These are phyloP conservation scores for Aleiodes sp. DNA, from an alignment of 1,140 invertebrate genomes.

Conservation along the genomic window DNA sequence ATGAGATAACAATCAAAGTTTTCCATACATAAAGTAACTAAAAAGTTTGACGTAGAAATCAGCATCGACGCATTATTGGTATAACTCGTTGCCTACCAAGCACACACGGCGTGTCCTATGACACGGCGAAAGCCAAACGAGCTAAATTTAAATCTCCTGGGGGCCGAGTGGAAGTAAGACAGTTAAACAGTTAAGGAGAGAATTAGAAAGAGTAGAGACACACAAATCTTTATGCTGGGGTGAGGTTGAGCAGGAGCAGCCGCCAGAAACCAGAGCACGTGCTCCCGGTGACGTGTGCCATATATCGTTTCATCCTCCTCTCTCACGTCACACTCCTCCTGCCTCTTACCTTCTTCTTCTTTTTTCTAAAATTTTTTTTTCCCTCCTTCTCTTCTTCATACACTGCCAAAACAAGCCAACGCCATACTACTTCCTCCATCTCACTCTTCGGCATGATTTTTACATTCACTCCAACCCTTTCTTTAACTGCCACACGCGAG, in stretches of 20 bases:
- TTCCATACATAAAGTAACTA: neutral
- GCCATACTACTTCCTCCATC: neutral
- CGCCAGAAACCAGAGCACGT: constrained; percentile 66
- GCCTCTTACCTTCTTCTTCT: constrained; percentile 6
- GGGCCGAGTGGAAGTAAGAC: constrained; percentile 26
- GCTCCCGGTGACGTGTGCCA: constrained; percentile 59
- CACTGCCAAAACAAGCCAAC: neutral
- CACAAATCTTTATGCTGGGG: constrained; percentile 15
- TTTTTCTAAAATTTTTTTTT: neutral
- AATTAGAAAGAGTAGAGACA: neutral
- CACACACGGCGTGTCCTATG: constrained; percentile 30
- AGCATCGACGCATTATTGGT: constrained; percentile 28
- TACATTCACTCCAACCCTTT: neutral
- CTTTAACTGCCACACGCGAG: constrained; percentile 13
- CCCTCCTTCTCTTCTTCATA: constrained; percentile 22
- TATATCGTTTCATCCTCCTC: constrained; percentile 23
- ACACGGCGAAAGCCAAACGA: constrained; percentile 34
- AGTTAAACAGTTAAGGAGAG: constrained; percentile 32
- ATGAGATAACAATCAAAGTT: neutral
- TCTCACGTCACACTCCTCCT: too few relatives aligned
- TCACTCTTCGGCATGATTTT: neutral
- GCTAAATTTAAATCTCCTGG: constrained; percentile 37
- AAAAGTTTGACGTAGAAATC: constrained; percentile 29
- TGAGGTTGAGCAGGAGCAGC: constrained; percentile 58
- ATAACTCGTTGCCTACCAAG: constrained; percentile 8